phyloP scores from a whole-genome alignment of 2,888 invertebrate species.

The Acronicta aceris region DNA sequence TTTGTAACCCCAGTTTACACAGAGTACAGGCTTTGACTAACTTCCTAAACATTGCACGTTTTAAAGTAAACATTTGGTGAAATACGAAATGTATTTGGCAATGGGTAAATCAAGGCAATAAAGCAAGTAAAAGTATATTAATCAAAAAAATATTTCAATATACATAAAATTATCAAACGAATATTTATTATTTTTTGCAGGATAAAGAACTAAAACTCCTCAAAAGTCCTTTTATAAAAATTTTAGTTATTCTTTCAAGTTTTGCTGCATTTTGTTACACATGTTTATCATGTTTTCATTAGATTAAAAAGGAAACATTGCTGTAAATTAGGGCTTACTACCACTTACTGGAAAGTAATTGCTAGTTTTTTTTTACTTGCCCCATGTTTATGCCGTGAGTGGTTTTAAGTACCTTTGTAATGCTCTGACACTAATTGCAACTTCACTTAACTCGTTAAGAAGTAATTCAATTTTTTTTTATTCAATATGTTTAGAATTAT shows the following conservation, averaged over 20 bases:
- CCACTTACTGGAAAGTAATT: neutral
- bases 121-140: too few relatives aligned
- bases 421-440: neutral
- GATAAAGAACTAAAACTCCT: too few relatives aligned
- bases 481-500: too few relatives aligned
- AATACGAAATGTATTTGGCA: conserved; percentile 8
- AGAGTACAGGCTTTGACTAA: conserved; percentile 18
- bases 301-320: neutral
- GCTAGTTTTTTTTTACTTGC: neutral
- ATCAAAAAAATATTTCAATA: too few relatives aligned
- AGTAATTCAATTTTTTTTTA: too few relatives aligned
- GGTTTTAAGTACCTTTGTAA: neutral
- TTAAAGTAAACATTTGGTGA: conserved; percentile 16
- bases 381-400: neutral
- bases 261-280: neutral
- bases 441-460: neutral
- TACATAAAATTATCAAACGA: too few relatives aligned
- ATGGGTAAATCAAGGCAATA: too few relatives aligned
- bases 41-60: conserved; percentile 31
- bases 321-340: neutral
- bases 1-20: conserved; percentile 37
- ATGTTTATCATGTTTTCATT: neutral
- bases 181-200: too few relatives aligned
- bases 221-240: too few relatives aligned
- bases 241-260: neutral